Evolutionary conservation across 1,140 invertebrate genomes (phyloP).

Genomic region (Anoplophora glabripennis): DNA sequence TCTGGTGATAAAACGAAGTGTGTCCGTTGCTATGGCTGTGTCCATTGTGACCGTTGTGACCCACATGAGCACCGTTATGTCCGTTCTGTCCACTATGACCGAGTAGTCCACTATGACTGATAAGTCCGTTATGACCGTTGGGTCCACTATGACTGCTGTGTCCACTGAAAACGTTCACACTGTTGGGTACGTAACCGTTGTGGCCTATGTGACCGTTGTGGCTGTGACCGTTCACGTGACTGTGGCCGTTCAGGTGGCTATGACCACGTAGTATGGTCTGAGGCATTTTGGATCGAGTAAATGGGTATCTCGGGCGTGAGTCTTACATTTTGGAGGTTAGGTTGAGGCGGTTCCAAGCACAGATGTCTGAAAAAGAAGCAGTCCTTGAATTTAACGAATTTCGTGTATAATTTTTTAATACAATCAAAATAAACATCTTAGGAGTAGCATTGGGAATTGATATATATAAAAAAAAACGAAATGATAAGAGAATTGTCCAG

Average conservation of each 20-base stretch:
- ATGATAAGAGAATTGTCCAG: no score
- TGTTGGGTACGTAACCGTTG: background rate
- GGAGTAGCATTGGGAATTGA: no score
- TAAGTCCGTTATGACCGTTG: background rate
- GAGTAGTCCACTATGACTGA: background rate
- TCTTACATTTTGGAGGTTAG: no score
- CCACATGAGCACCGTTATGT: background rate
- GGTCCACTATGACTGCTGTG: background rate
- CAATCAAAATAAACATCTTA: no score
- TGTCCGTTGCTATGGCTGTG: background rate
- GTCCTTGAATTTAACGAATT: no score
- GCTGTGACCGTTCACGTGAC: background rate
- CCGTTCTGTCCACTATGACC: slow-evolving; percentile 9
- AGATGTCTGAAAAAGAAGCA: no score
- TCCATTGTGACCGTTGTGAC: background rate
- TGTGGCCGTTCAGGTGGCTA: background rate
- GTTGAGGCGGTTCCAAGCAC: no score
- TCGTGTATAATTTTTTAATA: no score
- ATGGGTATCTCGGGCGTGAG: no score
- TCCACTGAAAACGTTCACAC: background rate
- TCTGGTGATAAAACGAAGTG: background rate
- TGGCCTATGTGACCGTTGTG: background rate
- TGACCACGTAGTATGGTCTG: slow-evolving; percentile 1
- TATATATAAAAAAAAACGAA: no score
- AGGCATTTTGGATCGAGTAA: background rate